Conservation (phyloP, 2,797 vertebrate species). For the Lemur catta region DNA sequence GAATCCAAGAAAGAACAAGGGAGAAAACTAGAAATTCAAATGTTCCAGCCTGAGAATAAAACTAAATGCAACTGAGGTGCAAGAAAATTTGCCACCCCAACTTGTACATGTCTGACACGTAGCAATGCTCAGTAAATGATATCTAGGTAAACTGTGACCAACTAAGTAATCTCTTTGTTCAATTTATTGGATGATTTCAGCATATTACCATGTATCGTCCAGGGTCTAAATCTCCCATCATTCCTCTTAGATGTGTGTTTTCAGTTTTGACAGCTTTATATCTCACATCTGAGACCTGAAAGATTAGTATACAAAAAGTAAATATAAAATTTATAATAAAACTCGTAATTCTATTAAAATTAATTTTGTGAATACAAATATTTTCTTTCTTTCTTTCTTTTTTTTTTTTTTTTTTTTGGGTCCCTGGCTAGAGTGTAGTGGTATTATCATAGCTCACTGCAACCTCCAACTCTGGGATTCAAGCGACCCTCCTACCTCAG, state of each 20-base stretch:
- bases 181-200: not conserved
- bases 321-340: conserved; percentile 15
- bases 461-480: not conserved
- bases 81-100: not conserved
- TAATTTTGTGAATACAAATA: not conserved
- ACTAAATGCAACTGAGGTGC: not conserved
- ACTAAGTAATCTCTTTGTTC: not conserved
- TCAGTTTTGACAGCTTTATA: conserved; percentile 77
- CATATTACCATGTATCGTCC: conserved; percentile 76
- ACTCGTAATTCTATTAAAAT: not conserved
- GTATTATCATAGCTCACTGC: too few species aligned
- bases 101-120: not conserved
- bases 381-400: not conserved
- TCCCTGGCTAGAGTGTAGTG: not conserved
- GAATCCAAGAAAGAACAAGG: not conserved
- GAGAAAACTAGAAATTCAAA: not conserved
- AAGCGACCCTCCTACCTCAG: not conserved
- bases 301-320: conserved; percentile 54
- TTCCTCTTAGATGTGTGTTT: conserved; percentile 81
- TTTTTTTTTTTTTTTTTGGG: too few species aligned
- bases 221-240: conserved; percentile 77
- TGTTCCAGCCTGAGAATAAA: not conserved
- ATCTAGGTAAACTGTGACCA: not conserved
- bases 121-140: not conserved
- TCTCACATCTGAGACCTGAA: conserved; percentile 77